These are phyloP conservation scores for Castor canadensis DNA, from an alignment of 2,113 vertebrate species.

Conservation along the genomic window DNA sequence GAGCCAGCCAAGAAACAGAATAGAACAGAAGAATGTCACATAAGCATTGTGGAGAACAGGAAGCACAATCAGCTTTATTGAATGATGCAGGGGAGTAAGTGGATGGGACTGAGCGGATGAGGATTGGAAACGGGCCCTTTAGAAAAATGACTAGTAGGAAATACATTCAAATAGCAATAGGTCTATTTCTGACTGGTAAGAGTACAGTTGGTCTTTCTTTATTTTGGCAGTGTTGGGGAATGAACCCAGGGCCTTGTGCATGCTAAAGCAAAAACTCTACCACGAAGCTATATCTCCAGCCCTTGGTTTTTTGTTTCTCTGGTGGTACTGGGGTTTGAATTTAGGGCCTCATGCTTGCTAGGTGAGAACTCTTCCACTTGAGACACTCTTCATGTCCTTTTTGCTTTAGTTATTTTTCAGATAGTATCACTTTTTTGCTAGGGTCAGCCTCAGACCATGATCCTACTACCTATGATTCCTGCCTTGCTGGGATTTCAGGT, in stretches of 20 bases:
- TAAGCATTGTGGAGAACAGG: background rate
- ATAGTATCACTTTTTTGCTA: too few species aligned
- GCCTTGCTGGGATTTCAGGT: too few species aligned
- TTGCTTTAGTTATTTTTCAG: too few species aligned
- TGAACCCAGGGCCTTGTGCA: background rate
- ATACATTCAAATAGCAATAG: background rate
- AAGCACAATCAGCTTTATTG: background rate
- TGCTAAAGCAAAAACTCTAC: background rate
- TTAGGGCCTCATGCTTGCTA: too few species aligned
- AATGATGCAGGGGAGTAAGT: background rate
- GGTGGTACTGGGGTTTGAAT: background rate
- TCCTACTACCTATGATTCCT: too few species aligned
- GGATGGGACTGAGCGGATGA: background rate
- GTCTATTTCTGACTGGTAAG: background rate
- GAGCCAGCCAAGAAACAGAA: background rate
- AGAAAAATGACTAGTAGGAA: constrained; percentile 20
- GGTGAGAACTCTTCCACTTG: too few species aligned
- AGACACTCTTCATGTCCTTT: too few species aligned
- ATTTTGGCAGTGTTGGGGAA: too few species aligned
- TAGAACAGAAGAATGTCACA: constrained; percentile 30
- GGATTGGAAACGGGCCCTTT: background rate
- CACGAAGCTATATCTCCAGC: background rate
- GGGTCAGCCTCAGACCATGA: too few species aligned
- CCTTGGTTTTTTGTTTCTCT: background rate
- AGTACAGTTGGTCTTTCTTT: background rate